These are phyloP conservation scores for Chaetodon trifasciatus DNA, from an alignment of 2,797 vertebrate genomes.

Conservation along the genomic window DNA sequence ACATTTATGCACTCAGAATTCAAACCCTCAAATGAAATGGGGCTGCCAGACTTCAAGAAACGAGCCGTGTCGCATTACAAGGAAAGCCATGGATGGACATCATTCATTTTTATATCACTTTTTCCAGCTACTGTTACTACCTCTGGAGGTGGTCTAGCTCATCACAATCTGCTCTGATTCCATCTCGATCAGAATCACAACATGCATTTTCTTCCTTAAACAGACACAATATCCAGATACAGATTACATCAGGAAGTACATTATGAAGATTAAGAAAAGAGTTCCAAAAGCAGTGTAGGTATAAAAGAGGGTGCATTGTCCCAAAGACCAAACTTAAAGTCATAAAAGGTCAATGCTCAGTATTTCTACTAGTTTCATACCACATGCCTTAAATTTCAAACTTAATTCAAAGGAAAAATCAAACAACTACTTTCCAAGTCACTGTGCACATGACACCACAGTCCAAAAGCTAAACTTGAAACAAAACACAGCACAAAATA, in stretches of 20 bases:
- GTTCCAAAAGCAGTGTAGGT: neutral
- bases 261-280: neutral
- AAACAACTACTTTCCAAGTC: constrained; percentile 1
- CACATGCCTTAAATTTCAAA: neutral
- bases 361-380: neutral
- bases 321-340: neutral
- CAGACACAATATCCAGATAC: neutral
- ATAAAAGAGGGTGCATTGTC: neutral
- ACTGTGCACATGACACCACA: neutral
- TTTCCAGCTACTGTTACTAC: too few relatives aligned
- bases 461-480: constrained; percentile 16
- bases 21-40: too few relatives aligned
- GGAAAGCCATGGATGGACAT: too few relatives aligned
- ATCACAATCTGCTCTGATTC: neutral
- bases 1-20: too few relatives aligned
- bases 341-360: neutral
- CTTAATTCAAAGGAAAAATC: neutral
- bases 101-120: too few relatives aligned
- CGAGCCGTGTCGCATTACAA: too few relatives aligned
- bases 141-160: too few relatives aligned
- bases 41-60: too few relatives aligned
- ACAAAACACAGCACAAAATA: constrained; percentile 30
- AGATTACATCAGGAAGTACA: neutral
- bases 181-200: too few relatives aligned
- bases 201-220: neutral